Evolutionary conservation across 2,888 invertebrate species (phyloP).

Genomic region (Chrysomela aeneicollis): DNA sequence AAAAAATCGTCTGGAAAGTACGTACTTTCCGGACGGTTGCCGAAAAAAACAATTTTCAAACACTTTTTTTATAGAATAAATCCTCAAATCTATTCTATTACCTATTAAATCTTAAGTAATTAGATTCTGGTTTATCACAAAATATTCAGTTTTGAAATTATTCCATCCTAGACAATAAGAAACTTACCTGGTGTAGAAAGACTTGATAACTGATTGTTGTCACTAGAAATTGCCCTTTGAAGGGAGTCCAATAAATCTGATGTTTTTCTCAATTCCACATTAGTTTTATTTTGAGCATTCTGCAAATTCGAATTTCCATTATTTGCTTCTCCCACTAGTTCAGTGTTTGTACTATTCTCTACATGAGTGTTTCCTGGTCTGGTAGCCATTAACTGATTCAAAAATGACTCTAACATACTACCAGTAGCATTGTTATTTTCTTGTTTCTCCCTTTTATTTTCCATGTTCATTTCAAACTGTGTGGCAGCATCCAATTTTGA

Average conservation of each 20-base stretch:
- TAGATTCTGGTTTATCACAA: no score
- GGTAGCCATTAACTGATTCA: constrained; percentile 47
- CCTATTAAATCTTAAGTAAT: no score
- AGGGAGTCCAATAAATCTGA: constrained; percentile 58
- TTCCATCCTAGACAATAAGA: neutral
- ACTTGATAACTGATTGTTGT: constrained; percentile 23
- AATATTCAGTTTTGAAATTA: no score
- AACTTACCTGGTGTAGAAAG: constrained; percentile 17
- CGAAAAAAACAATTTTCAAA: no score
- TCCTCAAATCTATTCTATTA: no score
- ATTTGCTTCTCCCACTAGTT: constrained; percentile 29
- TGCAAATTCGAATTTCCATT: constrained; percentile 8
- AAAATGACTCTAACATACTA: constrained; percentile 46
- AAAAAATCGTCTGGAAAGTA: no score
- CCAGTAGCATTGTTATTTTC: constrained; percentile 37
- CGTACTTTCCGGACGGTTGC: no score
- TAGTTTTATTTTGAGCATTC: constrained; percentile 27
- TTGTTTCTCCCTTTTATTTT: constrained; percentile 12
- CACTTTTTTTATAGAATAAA: no score
- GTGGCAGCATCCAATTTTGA: constrained; percentile 17
- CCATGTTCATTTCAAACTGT: constrained; percentile 33
- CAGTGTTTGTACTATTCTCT: constrained; percentile 54
- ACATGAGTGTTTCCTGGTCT: constrained; percentile 44
- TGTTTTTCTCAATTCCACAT: constrained; percentile 41
- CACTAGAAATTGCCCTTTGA: constrained; percentile 54